phyloP scores from a whole-genome alignment of 2,113 vertebrate genomes.

The Microcebus griseorufus region DNA sequence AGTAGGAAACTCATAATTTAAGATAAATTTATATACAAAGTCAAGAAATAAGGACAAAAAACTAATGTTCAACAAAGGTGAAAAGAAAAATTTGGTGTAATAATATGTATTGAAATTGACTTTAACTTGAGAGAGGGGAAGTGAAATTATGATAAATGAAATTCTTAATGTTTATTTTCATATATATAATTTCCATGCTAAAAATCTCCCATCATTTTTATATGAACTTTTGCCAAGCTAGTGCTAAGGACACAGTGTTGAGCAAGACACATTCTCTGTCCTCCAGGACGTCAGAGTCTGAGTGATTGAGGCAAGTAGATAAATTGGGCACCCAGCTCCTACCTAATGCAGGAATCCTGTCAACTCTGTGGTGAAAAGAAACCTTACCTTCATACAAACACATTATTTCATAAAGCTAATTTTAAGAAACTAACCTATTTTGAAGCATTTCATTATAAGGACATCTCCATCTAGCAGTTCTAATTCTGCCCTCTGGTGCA shows the following conservation, averaged over 20 bases:
- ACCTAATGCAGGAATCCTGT: neutral
- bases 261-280: neutral
- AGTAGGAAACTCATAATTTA: conserved; percentile 1
- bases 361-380: conserved; percentile 23
- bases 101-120: neutral
- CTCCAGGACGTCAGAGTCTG: neutral
- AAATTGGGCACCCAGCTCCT: neutral
- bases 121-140: neutral
- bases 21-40: conserved; percentile 48
- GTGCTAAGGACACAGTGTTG: neutral
- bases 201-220: conserved; percentile 17
- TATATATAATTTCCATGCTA: neutral
- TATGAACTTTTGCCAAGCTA: neutral
- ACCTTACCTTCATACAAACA: neutral
- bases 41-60: conserved; percentile 45
- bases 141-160: neutral
- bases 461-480: neutral
- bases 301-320: neutral
- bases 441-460: neutral
- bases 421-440: neutral
- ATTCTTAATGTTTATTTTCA: conserved; percentile 48
- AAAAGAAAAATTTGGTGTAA: neutral
- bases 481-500: neutral
- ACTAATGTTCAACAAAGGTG: neutral
- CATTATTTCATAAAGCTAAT: neutral